Percentiles rank a stretch among this genome's conserved stretches.
Conservation (phyloP, 2,113 vertebrate species). For the Carollia perspicillata region DNA sequence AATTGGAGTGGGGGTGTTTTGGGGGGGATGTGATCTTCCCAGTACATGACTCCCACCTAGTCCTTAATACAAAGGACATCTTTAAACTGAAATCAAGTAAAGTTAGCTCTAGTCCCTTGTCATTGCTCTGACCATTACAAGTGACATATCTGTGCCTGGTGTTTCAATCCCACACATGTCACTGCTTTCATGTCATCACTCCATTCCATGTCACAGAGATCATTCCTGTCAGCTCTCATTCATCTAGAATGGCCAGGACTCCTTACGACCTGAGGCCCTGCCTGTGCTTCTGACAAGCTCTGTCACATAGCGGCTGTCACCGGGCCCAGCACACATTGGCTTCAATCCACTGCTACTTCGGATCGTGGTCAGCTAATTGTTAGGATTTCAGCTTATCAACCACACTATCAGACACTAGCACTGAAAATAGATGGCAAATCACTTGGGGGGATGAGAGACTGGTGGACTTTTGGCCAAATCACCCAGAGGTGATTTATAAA, state of each 20-base stretch:
- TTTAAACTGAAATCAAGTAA: constrained; percentile 78
- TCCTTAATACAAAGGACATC: constrained; percentile 70
- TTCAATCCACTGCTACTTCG: constrained; percentile 70
- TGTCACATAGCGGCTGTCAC: constrained; percentile 78
- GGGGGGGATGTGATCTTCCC: neutral
- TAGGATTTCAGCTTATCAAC: constrained; percentile 52
- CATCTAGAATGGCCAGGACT: constrained; percentile 81
- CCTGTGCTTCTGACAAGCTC: constrained; percentile 74
- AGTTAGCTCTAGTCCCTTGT: constrained; percentile 73
- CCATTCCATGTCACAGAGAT: constrained; percentile 74
- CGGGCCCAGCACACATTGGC: constrained; percentile 68
- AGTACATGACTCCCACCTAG: constrained; percentile 28
- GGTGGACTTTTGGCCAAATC: constrained; percentile 27
- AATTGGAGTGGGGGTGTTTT: neutral
- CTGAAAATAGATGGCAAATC: constrained; percentile 53
- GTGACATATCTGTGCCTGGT: constrained; percentile 78
- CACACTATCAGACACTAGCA: neutral
- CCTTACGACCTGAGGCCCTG: constrained; percentile 75
- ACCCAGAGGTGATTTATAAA: constrained; percentile 31
- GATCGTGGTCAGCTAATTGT: constrained; percentile 51
- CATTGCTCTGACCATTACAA: constrained; percentile 78
- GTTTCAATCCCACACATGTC: constrained; percentile 78
- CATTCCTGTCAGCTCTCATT: constrained; percentile 83
- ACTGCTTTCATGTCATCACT: constrained; percentile 78
- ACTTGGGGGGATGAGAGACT: constrained; percentile 45